Base-by-base conservation (phyloP, 2,797 vertebrate species). In the Microchirus variegatus region DNA sequence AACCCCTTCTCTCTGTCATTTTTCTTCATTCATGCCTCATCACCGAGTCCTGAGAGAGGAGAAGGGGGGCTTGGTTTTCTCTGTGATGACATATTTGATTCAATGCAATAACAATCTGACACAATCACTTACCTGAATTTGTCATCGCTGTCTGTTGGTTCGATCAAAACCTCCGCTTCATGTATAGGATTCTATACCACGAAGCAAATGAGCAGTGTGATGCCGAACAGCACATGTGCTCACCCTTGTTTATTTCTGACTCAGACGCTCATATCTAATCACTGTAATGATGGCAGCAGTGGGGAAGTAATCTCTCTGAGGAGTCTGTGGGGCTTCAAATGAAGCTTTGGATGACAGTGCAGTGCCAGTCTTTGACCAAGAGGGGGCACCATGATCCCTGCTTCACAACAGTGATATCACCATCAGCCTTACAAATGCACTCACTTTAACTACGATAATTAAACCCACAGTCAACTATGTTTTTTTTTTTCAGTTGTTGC, bases 1-100 rank as follows among this genome's bases (percentile, higher is more conserved):
- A 93, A 90, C 87, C 92, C 91, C 90, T 86, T 93, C 79, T 84
- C 82, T 89, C 87, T 86, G 90, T 94, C 93, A 94, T 95, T 95
- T 95, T 91, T 95, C 94, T 94, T 96, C 93, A 94, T 95, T 95
- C 94, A 59, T 64, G 42, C 64, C 54, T 62, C 69, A 73, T 77
- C 69, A n/a, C 45, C 15, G 68, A 52, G 57, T 78, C 70, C 70
- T 62, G 53, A 40, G 71, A 61, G 49, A 26, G 63, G n/a, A n/a
- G n/a, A n/a, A n/a, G n/a, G n/a, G n/a, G n/a, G n/a, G n/a, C n/a
- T n/a, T n/a, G 37, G 31, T 47, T 10, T 55, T 31, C 60, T 42
- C 38, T 11, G 47, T 77, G 84, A 84, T 73, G 66, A 52, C 45
- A 45, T 73, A 71, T 73, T 11, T 1, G 41, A 76, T 75, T 66